A percentile compares a stretch with the other conserved stretches of the same genome.
Conservation (phyloP, 2,888 invertebrate species). For the Sarcophaga subvicina region DNA sequence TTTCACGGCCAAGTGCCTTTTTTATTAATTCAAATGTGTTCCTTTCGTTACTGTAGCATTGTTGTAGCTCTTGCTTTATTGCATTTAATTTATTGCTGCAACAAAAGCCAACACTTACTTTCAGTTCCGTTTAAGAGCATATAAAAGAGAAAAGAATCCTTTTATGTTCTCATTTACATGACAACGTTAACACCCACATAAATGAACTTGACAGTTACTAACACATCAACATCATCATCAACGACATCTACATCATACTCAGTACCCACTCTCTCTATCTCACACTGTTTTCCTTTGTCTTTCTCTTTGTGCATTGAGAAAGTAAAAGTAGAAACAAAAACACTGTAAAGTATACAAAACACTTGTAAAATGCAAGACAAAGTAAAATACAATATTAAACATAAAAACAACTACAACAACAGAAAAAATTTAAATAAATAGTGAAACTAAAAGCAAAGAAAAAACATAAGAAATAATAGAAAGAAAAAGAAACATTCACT, state of each 20-base stretch:
- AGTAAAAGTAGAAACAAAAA: background rate
- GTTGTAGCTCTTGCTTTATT: background rate
- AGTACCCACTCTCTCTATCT: background rate
- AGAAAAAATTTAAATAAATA: background rate
- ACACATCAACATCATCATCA: constrained; percentile 27
- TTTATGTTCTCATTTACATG: background rate
- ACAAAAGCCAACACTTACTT: constrained; percentile 19
- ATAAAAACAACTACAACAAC: background rate
- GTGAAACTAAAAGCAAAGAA: background rate
- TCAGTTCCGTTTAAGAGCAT: background rate
- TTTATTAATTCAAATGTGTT: background rate
- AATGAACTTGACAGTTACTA: constrained; percentile 20
- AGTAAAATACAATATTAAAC: background rate
- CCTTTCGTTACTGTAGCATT: background rate
- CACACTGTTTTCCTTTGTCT: background rate
- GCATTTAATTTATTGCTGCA: background rate
- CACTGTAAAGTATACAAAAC: constrained; percentile 1
- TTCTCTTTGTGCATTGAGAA: background rate
- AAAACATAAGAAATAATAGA: background rate
- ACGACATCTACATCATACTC: background rate
- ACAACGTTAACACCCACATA: background rate
- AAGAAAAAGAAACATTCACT: background rate
- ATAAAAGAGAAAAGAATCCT: background rate
- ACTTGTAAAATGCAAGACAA: constrained; percentile 12
- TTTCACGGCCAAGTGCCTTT: background rate